Evolutionary conservation across 2,888 invertebrate species (phyloP).

Genomic region (Hemithea aestivaria): DNA sequence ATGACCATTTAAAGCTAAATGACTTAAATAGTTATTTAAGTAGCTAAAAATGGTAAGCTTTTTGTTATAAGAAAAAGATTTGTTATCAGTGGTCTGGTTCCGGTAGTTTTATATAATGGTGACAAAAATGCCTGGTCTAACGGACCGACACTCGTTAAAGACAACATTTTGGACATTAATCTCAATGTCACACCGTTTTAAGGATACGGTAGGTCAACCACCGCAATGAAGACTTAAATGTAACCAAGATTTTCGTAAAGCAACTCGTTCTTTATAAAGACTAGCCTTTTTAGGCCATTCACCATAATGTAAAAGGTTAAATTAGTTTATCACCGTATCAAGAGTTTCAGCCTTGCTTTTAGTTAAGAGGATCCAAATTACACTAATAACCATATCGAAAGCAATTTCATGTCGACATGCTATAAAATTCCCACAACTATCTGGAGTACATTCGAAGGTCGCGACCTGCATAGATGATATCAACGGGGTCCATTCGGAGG

Average conservation of each 20-base stretch:
- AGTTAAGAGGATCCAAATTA: constrained; percentile 15
- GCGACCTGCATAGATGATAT: constrained; percentile 58
- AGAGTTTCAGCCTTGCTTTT: constrained; percentile 1
- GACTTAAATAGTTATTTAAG: constrained; percentile 45
- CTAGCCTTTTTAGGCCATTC: no score
- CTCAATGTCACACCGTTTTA: background rate
- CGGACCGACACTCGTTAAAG: constrained; percentile 3
- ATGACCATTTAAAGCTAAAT: constrained; percentile 55
- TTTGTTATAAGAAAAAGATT: constrained; percentile 5
- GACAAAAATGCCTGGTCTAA: constrained; percentile 1
- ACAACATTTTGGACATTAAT: constrained; percentile 6
- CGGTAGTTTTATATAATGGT: constrained; percentile 3
- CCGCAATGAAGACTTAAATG: no score
- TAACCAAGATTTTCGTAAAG: no score
- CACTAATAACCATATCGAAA: constrained; percentile 45
- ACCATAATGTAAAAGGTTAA: constrained; percentile 3
- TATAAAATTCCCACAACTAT: constrained; percentile 45
- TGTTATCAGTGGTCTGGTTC: constrained; percentile 14
- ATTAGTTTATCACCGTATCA: background rate
- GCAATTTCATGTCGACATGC: constrained; percentile 37
- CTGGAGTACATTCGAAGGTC: constrained; percentile 58
- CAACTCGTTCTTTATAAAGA: no score
- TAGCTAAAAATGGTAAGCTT: constrained; percentile 11
- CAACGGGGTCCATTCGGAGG: constrained; percentile 44
- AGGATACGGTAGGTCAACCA: background rate